Base-by-base conservation (phyloP, 2,113 vertebrate species). In the Oostethus manadensis region DNA sequence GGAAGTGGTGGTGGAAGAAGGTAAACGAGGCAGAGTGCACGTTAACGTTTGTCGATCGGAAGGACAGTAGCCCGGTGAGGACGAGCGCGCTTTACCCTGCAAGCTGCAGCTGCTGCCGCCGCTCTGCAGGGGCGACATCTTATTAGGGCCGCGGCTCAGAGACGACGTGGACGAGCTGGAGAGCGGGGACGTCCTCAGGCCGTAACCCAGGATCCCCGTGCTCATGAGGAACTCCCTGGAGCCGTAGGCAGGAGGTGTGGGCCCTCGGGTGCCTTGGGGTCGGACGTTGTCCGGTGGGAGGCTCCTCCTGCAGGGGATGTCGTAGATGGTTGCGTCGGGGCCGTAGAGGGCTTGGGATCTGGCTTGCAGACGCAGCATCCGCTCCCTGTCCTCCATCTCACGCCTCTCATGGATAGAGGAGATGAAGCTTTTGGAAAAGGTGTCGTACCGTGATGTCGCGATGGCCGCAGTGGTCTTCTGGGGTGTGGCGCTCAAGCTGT, bases 191-290 rank as follows among this genome's bases (percentile, higher is more conserved):
- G 80, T 93, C 80, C 93, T 91, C 29, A 89, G 86, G 33, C 91
- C 92, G 6, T 93, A 94, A 16, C 83, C 87, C 8, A 91, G 89
- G 15, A 90, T 66, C 1, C 88, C 83, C 0, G 88, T 92, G 16
- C 91, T 86, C 89, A 94, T 89, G 38, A 98, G 90, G 78, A 95
- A 95, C 67, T 99, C 96, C 71, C 93, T 90, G 61, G 95, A 99
- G 71, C 95, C 91, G 0, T 92, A 96, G 48, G 88, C 90, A 8
- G 93, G 85, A 5, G 89, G 89, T 3, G 86, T 89, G 4, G 85
- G 84, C 1, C 88, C 88, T 0, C 86, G 83, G 6, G 80, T 83
- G 23, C 75, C 73, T 1, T 50, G 29, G 4, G 90, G 73, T 23
- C 82, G 62, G 46, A 75, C 68, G 88, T 85, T 16, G 82, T 93